Conservation (phyloP, 2,797 vertebrate genomes). For the Pitangus sulphuratus region DNA sequence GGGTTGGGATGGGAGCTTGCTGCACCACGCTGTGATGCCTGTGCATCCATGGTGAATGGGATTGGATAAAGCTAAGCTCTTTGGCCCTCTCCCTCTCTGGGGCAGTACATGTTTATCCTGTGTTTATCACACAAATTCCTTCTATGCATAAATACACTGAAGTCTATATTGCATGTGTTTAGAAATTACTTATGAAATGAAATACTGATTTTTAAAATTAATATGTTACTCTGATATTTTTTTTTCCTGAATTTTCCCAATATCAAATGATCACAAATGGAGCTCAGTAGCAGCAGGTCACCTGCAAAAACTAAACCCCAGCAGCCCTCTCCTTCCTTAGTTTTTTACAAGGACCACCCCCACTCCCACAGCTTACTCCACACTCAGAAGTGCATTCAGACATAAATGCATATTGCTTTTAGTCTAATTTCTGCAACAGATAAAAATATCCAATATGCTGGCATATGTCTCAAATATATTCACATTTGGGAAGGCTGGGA, state of each 20-base stretch:
- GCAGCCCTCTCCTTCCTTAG: neutral
- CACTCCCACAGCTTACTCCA: neutral
- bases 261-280: neutral
- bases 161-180: neutral
- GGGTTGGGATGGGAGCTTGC: neutral
- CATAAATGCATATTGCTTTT: constrained; percentile 5
- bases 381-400: neutral
- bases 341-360: neutral
- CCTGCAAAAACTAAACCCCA: neutral
- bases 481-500: constrained; percentile 6
- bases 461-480: neutral
- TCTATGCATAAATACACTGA: neutral
- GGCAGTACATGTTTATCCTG: neutral
- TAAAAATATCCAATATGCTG: neutral
- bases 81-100: neutral
- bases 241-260: neutral
- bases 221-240: neutral
- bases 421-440: constrained; percentile 6
- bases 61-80: neutral
- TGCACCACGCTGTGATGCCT: neutral
- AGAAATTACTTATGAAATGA: neutral
- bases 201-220: neutral
- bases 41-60: neutral
- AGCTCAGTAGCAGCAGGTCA: neutral
- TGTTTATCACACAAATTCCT: neutral